Base-by-base conservation (phyloP, 2,888 invertebrate species). In the Smittia sp. region DNA sequence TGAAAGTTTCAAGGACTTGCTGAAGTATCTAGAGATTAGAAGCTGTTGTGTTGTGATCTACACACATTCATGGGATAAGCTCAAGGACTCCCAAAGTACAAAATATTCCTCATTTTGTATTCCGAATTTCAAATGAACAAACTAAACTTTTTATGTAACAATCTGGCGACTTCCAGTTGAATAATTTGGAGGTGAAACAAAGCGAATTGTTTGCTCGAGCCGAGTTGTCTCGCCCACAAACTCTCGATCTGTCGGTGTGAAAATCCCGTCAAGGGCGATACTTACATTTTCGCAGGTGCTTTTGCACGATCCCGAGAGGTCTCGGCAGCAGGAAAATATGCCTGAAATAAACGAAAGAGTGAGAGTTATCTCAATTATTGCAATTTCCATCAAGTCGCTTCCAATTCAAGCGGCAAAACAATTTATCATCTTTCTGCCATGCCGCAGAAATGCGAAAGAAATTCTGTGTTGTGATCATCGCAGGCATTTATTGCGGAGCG, bases 371-470 rank as follows among this genome's bases (percentile, higher is more conserved):
- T 63, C 15, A 63, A 63, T 27, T 27, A 63, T 25, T 22, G 22
- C 22, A 58, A 58, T 63, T 25, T 63, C 63, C 63, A 63, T 63
- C 63, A 27, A 20, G 2, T 63, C 7, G 15, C 18, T 63, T 13
- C 22, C 2, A 63, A 69, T 69, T 66, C 39, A 39, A 66, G 66
- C 15, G 66, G 66, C 32, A 32, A 63, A 32, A 66, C 25, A n/a
- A 66, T 66, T 66, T 39, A 66, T 66, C 66, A 63, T 63, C 63
- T 25, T 63, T 63, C n/a, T 63, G 63, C 25, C 63, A 63, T n/a
- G 63, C 63, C 27, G 27, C 25, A 58, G 63, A 63, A 63, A 63
- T 24, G 11, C 15, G 25, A 24, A 20, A 58, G 25, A 63, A 25
- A 63, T 63, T 63, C 18, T n/a, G 7, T 6, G 24, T 62, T 18